Evolutionary conservation across 2,113 vertebrate species (phyloP).

Genomic region (Aleadryas rufinucha): DNA sequence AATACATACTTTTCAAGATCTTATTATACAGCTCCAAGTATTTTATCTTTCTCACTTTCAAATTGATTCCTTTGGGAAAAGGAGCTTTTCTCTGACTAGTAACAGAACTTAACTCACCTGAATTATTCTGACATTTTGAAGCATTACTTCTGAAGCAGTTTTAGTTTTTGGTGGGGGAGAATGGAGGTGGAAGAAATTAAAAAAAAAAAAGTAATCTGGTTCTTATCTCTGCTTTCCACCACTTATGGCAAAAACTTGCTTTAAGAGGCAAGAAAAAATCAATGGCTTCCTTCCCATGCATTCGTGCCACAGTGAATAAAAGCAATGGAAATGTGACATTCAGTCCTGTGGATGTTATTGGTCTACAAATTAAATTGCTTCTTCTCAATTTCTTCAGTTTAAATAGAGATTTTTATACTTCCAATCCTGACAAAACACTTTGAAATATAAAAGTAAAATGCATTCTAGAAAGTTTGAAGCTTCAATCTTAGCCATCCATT

Average conservation of each 20-base stretch:
- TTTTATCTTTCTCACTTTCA: background rate
- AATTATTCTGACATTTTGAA: background rate
- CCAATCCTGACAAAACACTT: background rate
- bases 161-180: background rate
- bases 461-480: background rate
- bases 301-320: background rate
- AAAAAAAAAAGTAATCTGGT: background rate
- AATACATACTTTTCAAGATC: background rate
- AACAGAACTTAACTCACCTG: background rate
- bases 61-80: background rate
- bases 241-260: background rate
- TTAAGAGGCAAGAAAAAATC: background rate
- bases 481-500: fast-evolving
- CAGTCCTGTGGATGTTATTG: background rate
- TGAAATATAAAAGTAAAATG: background rate
- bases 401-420: background rate
- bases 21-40: background rate
- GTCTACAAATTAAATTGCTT: background rate
- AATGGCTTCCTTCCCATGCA: background rate
- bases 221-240: background rate
- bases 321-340: background rate
- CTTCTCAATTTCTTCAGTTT: background rate
- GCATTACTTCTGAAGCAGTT: background rate
- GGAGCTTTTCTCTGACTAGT: background rate
- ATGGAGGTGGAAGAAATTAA: fast-evolving